These are phyloP conservation scores for Uloborus diversus DNA, from an alignment of 1,140 invertebrate species.

Conservation along the genomic window DNA sequence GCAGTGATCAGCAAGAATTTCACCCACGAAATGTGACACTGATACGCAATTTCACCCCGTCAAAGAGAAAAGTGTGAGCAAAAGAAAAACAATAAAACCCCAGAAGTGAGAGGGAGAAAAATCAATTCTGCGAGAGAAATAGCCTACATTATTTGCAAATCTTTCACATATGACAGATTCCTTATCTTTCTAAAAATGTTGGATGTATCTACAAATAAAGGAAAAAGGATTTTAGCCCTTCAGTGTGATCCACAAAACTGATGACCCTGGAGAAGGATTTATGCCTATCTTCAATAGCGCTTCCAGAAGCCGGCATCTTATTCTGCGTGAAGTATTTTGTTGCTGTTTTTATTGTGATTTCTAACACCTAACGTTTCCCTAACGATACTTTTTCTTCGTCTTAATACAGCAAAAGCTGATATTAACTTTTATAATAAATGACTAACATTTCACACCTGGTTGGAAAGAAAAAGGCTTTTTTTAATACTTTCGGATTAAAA, in stretches of 20 bases:
- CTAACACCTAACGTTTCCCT: no score
- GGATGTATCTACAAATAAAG: conserved; percentile 49
- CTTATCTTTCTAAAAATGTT: conserved; percentile 45
- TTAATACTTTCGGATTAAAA: no score
- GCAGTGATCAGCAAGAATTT: conserved; percentile 48
- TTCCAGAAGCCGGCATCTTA: neutral
- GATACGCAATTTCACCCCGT: conserved; percentile 50
- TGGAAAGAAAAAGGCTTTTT: no score
- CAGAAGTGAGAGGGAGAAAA: conserved; percentile 42
- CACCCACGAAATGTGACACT: conserved; percentile 48
- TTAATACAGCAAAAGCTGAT: no score
- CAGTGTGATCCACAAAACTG: neutral
- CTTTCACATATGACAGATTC: conserved; percentile 51
- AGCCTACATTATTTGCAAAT: conserved; percentile 54
- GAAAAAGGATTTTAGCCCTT: neutral
- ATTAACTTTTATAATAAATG: no score
- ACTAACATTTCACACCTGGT: no score
- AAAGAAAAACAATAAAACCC: conserved; percentile 31
- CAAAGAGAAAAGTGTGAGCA: conserved; percentile 26
- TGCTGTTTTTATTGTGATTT: no score
- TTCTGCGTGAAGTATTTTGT: no score
- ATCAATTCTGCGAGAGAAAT: conserved; percentile 42
- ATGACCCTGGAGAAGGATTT: neutral
- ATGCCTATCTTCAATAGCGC: neutral
- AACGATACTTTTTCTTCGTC: no score